Percentiles rank a stretch among this genome's conserved stretches.
phyloP scores from a whole-genome alignment of 2,113 vertebrate genomes.

The Hemibagrus wyckioides region DNA sequence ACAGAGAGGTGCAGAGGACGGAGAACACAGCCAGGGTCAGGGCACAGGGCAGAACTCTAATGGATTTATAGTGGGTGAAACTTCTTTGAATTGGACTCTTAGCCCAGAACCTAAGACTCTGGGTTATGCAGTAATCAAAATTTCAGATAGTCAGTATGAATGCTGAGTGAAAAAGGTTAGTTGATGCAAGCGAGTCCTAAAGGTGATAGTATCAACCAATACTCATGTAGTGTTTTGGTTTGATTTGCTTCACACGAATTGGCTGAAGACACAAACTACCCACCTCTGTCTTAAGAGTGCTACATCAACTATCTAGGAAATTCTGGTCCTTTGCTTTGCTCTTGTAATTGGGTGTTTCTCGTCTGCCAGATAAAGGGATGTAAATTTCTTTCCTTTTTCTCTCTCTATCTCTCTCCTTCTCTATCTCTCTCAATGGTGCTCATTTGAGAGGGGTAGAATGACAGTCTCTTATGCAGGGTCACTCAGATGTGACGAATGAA shows the following conservation, averaged over 20 bases:
- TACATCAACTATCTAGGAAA: slow-evolving; percentile 39
- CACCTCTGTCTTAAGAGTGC: slow-evolving; percentile 16
- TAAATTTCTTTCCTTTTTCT: slow-evolving; percentile 55
- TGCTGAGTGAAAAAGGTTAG: slow-evolving; percentile 5
- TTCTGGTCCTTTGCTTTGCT: slow-evolving; percentile 47
- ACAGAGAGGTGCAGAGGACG: slow-evolving; percentile 65
- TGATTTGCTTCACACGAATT: slow-evolving; percentile 17
- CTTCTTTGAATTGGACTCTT: slow-evolving; percentile 44
- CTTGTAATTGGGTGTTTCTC: slow-evolving; percentile 55
- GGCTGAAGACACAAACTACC: slow-evolving; percentile 2
- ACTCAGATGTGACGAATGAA: slow-evolving; percentile 67
- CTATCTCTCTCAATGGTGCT: slow-evolving; percentile 61
- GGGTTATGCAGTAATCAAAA: slow-evolving; percentile 5
- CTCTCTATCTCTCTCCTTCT: slow-evolving; percentile 45
- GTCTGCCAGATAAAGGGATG: slow-evolving; percentile 54
- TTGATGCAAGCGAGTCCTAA: slow-evolving; percentile 10
- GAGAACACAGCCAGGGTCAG: slow-evolving; percentile 44
- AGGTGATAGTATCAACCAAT: background rate
- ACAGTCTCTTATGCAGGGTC: slow-evolving; percentile 69
- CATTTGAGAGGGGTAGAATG: slow-evolving; percentile 73
- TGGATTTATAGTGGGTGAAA: slow-evolving; percentile 60
- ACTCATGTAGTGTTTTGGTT: background rate
- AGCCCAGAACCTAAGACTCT: slow-evolving; percentile 31
- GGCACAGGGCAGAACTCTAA: slow-evolving; percentile 61
- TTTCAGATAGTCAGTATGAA: background rate